Evolutionary conservation across 1,140 invertebrate species (phyloP), one percentile per base, ranked within the genome.

Genomic region (Orchesella cincta): DNA sequence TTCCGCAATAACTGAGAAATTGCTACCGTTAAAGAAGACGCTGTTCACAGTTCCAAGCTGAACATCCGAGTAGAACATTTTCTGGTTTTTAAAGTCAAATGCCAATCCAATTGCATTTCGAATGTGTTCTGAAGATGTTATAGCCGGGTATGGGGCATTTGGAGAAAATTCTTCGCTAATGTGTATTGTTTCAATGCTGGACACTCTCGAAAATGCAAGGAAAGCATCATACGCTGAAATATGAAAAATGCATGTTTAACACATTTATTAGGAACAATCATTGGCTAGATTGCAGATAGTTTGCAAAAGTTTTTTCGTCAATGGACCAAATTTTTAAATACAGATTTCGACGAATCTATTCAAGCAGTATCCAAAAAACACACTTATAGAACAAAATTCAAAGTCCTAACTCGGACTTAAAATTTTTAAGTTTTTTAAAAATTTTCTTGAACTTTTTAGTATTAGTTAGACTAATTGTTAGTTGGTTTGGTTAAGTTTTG

Each of bases 41-140:
- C 89, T 87, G 85, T 93, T 93, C 79, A 97, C 94, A 72, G 92
- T 91, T 67, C 92, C 93, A 77, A 90, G 86, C 83, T 94, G 92
- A 80, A 96, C 94, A 84, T 96, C 94, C 0, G 93, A 95, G 86
- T 94, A 96, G 86, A 93, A 96, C 26, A 96, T 85, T 62, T 89
- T 85, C 74, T 90, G 86, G 1, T 86, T 86, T 75, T 86, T 86
- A 83, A 93, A 94, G 86, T 95, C 92, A 85, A 91, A 94, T 1
- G 92, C 89, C 5, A 97, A 87, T 34, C 92, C 93, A 82, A 96
- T 94, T 1, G 93, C 93, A 86, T 95, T 95, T 62, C 91, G 87
- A 88, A 95, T 92, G 76, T 90, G 84, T 1, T 89, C 88, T 73
- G 88, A 88, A 81, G 92, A 90, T 76, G 90, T 88, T 35, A 96